phyloP scores from a whole-genome alignment of 2,888 invertebrate genomes.

The Drosophila pseudotalamancana region DNA sequence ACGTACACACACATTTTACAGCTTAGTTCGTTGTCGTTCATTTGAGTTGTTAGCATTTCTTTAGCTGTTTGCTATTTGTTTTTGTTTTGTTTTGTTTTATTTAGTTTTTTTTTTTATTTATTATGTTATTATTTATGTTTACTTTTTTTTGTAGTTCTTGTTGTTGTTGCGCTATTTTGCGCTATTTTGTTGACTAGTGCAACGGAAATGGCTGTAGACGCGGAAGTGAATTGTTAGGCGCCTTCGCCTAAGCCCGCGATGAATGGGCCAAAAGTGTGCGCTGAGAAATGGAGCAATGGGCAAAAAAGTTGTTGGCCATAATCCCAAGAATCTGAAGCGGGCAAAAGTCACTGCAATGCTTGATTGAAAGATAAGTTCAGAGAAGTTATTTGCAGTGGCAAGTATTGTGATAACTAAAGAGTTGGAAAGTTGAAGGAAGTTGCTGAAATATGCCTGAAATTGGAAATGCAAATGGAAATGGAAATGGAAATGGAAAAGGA shows the following conservation, averaged over 20 bases:
- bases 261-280: conserved; percentile 20
- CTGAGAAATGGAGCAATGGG: not conserved
- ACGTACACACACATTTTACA: conserved; percentile 42
- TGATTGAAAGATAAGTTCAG: too few relatives aligned
- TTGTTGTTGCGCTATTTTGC: conserved; percentile 16
- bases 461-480: conserved; percentile 5
- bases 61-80: conserved; percentile 41
- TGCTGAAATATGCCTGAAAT: not conserved
- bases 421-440: not conserved
- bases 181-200: conserved; percentile 64
- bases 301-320: conserved; percentile 12
- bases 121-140: conserved; percentile 63
- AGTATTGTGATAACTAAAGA: conserved; percentile 28
- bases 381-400: not conserved
- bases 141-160: conserved; percentile 14
- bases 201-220: conserved; percentile 76
- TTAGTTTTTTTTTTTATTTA: conserved; percentile 62
- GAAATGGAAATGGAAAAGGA: conserved; percentile 1
- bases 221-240: conserved; percentile 79
- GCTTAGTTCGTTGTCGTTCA: conserved; percentile 36
- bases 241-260: conserved; percentile 52
- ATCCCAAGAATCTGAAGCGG: too few relatives aligned
- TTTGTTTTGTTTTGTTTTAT: conserved; percentile 22
- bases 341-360: not conserved
- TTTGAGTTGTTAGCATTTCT: conserved; percentile 35